Percentiles rank a stretch among this genome's conserved stretches.
phyloP scores from a whole-genome alignment of 2,888 invertebrate genomes.

The Heliconius cydno region DNA sequence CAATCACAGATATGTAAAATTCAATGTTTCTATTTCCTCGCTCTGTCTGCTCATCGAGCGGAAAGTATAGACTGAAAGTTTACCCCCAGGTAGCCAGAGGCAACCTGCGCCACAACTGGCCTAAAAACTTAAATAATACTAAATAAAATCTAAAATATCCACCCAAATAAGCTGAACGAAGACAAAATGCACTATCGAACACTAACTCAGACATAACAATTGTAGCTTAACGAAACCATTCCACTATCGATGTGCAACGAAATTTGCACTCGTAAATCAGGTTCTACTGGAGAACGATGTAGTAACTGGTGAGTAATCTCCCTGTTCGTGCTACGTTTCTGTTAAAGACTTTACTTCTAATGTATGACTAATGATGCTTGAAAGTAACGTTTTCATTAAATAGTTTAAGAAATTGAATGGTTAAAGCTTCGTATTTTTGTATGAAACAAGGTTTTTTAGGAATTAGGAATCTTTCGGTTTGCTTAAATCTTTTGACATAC shows the following conservation, averaged over 20 bases:
- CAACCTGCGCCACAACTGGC: no score
- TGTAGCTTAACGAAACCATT: constrained; percentile 40
- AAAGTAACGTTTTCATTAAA: neutral
- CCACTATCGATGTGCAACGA: constrained; percentile 37
- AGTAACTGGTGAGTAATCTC: constrained; percentile 29
- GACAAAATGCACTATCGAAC: constrained; percentile 12
- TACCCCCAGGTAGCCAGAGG: no score
- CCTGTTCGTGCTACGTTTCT: neutral
- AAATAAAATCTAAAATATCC: neutral
- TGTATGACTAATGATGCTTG: neutral
- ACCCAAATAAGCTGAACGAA: constrained; percentile 6
- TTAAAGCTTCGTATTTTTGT: neutral
- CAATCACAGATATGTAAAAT: neutral
- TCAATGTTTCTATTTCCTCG: neutral
- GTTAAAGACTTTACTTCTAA: neutral
- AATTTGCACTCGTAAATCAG: constrained; percentile 44
- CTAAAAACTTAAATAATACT: no score
- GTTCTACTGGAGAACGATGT: constrained; percentile 32
- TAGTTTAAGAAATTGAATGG: neutral
- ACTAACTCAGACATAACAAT: constrained; percentile 35
- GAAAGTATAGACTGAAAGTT: no score
- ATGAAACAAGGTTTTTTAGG: no score
- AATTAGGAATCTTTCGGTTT: no score
- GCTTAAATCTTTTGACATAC: no score
- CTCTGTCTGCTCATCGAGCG: no score